Base-by-base conservation (phyloP, 1,140 invertebrate genomes). In the Magallana ariakensis region DNA sequence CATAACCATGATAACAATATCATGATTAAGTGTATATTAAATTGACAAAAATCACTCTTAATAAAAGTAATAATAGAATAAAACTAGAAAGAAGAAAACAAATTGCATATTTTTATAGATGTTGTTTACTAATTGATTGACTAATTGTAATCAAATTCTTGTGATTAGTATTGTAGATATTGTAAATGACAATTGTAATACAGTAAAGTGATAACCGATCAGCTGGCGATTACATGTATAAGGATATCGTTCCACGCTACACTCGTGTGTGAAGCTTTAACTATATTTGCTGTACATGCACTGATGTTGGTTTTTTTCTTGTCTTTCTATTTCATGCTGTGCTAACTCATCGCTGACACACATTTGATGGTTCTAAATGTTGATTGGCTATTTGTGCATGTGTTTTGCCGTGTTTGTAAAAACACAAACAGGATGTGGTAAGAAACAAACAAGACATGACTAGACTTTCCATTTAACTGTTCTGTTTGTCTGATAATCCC, bases 331-430 rank as follows among this genome's bases (percentile, higher is more conserved):
- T 87, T 84, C 84, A 88, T 83, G 70, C 81, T 87, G 81, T 46
- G 85, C 80, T 86, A 82, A 83, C n/a, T 70, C 58, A n/a, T 85
- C 54, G 57, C 85, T 89, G 82, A 86, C 87, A 80, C 75, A 82
- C 53, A 83, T 57, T 86, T 80, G 84, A 70, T 88, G 87, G 85
- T 86, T 75, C 85, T 85, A 54, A 84, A 88, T 81, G 26, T 86
- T 87, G 82, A 86, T 82, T 89, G 87, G 87, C 87, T 88, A 86
- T 84, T 84, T 88, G 88, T 85, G 86, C 86, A 85, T 89, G 75
- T 87, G 83, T 87, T 84, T 26, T 82, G 62, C 53, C 70, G 70
- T 87, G 60, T 83, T 55, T 87, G 56, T 60, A 60, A 54, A 58
- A 84, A 84, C 66, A 80, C 58, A 53, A 85, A 89, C 88, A 89